Percentiles rank a stretch among this genome's conserved stretches.
Evolutionary conservation across 2,113 vertebrate genomes (phyloP).

Genomic region (Cyanocitta stelleri): DNA sequence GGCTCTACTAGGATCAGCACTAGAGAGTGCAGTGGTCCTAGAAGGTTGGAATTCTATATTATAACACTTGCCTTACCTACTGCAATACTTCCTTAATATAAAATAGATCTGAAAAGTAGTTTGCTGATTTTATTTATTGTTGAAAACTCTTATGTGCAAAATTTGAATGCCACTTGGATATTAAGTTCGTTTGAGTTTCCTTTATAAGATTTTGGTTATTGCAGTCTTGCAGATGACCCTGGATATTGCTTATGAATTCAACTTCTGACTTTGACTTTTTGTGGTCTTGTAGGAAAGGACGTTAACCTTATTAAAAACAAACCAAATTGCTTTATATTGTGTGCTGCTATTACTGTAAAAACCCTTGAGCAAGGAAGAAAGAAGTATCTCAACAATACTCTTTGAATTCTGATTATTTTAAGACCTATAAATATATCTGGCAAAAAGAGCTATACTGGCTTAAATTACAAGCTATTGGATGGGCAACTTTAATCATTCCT

Average conservation of each 20-base stretch:
- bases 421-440: background rate
- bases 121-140: background rate
- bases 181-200: background rate
- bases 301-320: background rate
- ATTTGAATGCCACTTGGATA: background rate
- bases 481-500: background rate
- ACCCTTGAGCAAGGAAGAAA: background rate
- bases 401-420: background rate
- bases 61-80: background rate
- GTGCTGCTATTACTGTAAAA: background rate
- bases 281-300: background rate
- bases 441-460: background rate
- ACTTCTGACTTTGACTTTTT: background rate
- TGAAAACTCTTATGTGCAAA: background rate
- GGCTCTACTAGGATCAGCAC: background rate
- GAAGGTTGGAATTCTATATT: background rate
- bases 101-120: background rate
- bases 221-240: background rate
- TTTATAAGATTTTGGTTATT: background rate
- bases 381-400: background rate
- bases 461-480: background rate
- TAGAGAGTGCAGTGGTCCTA: background rate
- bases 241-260: background rate
- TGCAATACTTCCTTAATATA: background rate
- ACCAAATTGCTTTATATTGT: background rate